These are phyloP conservation scores for Beris morrisii DNA, from an alignment of 2,888 invertebrate genomes.

Conservation along the genomic window DNA sequence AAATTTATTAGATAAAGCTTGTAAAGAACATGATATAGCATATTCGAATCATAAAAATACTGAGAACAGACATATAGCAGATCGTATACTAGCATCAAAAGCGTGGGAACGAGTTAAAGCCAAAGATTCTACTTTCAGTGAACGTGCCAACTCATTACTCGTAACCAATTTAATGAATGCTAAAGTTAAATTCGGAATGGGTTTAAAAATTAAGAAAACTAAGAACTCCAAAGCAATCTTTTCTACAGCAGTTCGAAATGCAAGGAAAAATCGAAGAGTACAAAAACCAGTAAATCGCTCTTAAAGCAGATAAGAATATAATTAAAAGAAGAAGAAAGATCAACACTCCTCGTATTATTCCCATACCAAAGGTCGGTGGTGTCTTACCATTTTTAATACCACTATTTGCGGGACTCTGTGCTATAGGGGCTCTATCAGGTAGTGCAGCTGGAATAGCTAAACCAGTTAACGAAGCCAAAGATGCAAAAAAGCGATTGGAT, in stretches of 20 bases:
- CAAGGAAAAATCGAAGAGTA: conserved; percentile 30
- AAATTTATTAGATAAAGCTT: conserved; percentile 43
- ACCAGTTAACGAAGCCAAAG: conserved; percentile 47
- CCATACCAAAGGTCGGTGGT: conserved; percentile 48
- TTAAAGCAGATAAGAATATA: conserved; percentile 32
- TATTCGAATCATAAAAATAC: conserved; percentile 34
- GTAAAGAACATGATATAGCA: conserved; percentile 39
- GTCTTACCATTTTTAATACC: conserved; percentile 47
- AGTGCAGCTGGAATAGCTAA: conserved; percentile 49
- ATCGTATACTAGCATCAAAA: conserved; percentile 34
- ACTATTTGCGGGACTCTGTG: conserved; percentile 48
- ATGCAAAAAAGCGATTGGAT: conserved; percentile 44
- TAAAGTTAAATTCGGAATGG: conserved; percentile 46
- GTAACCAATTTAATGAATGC: conserved; percentile 47
- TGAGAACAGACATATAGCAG: conserved; percentile 5
- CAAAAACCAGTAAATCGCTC: conserved; percentile 30
- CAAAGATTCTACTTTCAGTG: conserved; percentile 13
- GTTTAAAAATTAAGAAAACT: conserved; percentile 34
- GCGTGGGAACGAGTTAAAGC: conserved; percentile 25
- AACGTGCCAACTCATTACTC: conserved; percentile 42
- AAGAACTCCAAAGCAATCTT: too few relatives aligned
- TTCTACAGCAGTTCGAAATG: background rate
- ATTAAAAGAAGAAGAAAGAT: conserved; percentile 25
- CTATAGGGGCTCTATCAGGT: conserved; percentile 48
- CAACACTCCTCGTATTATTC: conserved; percentile 44